Base-by-base conservation (phyloP, 2,113 vertebrate species). In the Xiphorhynchus elegans region DNA sequence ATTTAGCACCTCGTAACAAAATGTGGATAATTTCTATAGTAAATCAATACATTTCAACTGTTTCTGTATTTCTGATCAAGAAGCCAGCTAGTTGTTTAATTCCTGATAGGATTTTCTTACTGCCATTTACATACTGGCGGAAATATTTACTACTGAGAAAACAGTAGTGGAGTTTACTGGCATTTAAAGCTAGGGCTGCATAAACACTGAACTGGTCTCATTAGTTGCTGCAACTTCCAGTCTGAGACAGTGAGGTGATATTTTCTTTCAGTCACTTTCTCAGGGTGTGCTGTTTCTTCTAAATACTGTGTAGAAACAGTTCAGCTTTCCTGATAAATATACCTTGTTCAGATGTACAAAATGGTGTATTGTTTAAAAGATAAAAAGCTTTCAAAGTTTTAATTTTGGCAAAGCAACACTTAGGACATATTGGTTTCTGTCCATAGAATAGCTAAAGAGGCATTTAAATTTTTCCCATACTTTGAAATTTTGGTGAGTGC, bases 391-490 rank as follows among this genome's bases (percentile, higher is more conserved):
- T 2, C 12, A 16, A 39, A 40, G 68, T 80, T 90, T 47, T 9
- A 68, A 26, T 80, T 90, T 79, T 72, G 13, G 29, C 17, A 39
- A 66, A 66, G 18, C 60, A 70, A 19, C 14, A 19, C 58, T 50
- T 62, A 12, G 67, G 25, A 85, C 6, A 6, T 46, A 21, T 39
- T 79, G 12, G 44, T 67, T 35, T 59, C 39, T 46, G 40, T 33
- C 28, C 0, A 0, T 47, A 28, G n/a, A 80, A 63, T 50, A 73
- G 8, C 18, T 90, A 26, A 66, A 46, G 44, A 47, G 3, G 10
- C 3, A 3, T 46, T n/a, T 69, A 8, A 7, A 10, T 46, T 46
- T 81, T 59, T 72, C 21, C 17, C 3, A 5, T 66, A 67, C 47
- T 90, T 79, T 88, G 29, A 59, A 64, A 77, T 86, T 13, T 46